Evolutionary conservation across 2,113 vertebrate species (phyloP), one percentile per base, ranked within the genome.

Genomic region (Orthonyx spaldingii): DNA sequence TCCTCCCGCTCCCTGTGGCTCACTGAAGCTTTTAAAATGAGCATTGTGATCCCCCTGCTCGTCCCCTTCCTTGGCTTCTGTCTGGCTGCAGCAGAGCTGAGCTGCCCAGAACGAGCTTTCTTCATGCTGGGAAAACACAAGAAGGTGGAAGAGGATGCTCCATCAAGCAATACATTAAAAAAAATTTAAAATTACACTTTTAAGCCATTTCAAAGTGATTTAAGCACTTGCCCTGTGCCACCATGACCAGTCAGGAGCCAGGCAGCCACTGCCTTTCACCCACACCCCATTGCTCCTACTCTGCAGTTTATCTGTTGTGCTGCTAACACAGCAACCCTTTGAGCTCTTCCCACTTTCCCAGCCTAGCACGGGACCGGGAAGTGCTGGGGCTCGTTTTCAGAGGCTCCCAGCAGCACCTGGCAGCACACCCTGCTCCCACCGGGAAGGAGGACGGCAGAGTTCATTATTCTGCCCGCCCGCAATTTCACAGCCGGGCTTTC

Each of bases 331-430:
- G 14, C 1, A 1, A 37, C 18, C 6, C 20, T 2, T 11, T 0
- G 7, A 56, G 42, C 33, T 68, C 12, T 44, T 32, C 57, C 39
- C 63, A 4, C 47, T 37, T 57, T n/a, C 21, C 69, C 74, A 69
- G 71, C 17, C 37, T 1, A 32, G 28, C 17, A 9, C 2, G 0
- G 55, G 32, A 10, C 30, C 47, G 66, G 46, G 39, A 49, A 59
- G 16, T 0, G 1, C n/a, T 5, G 0, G 33, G 56, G 47, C 35
- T 75, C 52, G 56, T 74, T 42, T 6, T 3, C 0, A 3, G 17
- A 52, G 50, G 7, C 20, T 65, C 26, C 68, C 64, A 55, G 30
- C 6, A 0, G 4, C 64, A 12, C 32, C 30, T 50, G 83, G 74
- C 76, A 22, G 4, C 6, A 2, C 63, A 39, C 46, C 55, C 63